Conservation (phyloP, 1,140 invertebrate genomes). For the Procambarus virginalis region DNA sequence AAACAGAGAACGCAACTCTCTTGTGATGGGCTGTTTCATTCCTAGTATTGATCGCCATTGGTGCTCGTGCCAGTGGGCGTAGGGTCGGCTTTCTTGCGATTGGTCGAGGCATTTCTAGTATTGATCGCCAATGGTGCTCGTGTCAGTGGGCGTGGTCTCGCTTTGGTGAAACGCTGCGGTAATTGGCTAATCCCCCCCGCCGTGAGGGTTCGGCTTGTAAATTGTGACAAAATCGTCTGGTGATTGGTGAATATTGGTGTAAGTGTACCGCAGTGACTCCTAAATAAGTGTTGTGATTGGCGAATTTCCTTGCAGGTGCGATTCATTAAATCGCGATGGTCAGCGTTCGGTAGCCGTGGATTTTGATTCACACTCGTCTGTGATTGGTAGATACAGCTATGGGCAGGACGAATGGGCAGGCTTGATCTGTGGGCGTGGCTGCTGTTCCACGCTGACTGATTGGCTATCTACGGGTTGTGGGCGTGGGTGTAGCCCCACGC, state of each 20-base stretch:
- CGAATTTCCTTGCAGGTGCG: no score
- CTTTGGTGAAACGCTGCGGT: not conserved
- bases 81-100: not conserved
- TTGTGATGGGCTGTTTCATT: no score
- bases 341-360: constrained; percentile 11
- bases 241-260: not conserved
- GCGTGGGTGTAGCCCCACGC: not conserved
- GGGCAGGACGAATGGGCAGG: not conserved
- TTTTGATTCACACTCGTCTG: not conserved
- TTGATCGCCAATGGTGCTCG: constrained; percentile 23
- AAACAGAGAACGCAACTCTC: no score
- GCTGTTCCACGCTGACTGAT: no score
- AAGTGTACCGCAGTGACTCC: no score
- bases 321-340: no score
- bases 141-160: constrained; percentile 20
- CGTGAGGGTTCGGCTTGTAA: not conserved
- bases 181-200: no score
- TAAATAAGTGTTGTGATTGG: not conserved
- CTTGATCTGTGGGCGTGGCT: no score
- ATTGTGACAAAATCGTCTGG: no score
- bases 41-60: not conserved
- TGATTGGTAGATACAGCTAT: constrained; percentile 29
- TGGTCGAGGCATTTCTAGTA: not conserved
- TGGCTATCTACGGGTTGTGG: not conserved
- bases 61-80: not conserved